A percentile compares a stretch with the other conserved stretches of the same genome.
phyloP scores from a whole-genome alignment of 2,113 vertebrate genomes.

The Seriola rivoliana region DNA sequence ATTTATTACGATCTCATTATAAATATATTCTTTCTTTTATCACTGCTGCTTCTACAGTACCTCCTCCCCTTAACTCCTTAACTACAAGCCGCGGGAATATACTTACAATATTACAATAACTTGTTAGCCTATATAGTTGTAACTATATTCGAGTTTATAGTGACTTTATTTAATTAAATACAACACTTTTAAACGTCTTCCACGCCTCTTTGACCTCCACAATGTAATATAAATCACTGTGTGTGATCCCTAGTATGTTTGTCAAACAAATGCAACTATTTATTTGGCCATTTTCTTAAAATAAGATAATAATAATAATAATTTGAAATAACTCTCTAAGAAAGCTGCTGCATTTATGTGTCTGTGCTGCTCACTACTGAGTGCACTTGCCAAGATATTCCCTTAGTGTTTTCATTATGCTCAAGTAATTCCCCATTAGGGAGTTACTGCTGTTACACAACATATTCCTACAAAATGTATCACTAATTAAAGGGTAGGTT shows the following conservation, averaged over 20 bases:
- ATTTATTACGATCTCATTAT: not conserved
- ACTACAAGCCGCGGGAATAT: not conserved
- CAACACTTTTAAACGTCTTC: not conserved
- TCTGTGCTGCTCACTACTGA: not conserved
- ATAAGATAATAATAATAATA: no score
- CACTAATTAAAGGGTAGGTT: not conserved
- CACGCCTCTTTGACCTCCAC: not conserved
- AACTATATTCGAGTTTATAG: not conserved
- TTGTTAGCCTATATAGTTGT: not conserved
- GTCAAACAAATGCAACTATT: not conserved
- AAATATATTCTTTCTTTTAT: not conserved
- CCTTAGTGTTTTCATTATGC: slow-evolving; percentile 1
- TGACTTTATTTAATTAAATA: not conserved
- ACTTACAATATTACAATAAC: not conserved
- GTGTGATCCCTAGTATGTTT: not conserved
- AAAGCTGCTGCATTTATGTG: not conserved
- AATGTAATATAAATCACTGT: not conserved
- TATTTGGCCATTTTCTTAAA: not conserved
- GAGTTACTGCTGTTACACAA: not conserved
- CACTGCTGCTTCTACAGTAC: not conserved
- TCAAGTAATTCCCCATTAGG: not conserved
- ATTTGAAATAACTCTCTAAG: no score
- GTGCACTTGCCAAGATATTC: not conserved
- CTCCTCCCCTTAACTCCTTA: not conserved
- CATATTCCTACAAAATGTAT: not conserved